Evolutionary conservation across 2,888 invertebrate species (phyloP), one percentile per base, ranked within the genome.

Genomic region (Beris morrisii): DNA sequence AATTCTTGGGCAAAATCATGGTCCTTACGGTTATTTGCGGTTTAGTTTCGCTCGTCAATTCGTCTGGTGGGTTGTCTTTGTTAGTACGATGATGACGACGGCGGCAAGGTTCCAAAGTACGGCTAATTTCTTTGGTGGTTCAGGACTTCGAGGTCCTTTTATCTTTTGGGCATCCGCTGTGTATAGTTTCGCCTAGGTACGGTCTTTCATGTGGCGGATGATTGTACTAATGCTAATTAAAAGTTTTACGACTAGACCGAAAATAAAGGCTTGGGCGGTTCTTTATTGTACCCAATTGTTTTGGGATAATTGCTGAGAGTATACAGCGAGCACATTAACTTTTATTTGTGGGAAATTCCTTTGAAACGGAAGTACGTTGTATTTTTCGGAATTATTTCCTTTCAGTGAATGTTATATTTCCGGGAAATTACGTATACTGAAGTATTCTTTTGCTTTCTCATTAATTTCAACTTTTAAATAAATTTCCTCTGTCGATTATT

Each of bases 1-100:
- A 52, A 67, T 53, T 63, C 56, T 52, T 69, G 67, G 66, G 65
- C 66, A 66, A 68, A 68, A 70, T 69, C 70, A 64, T 65, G 64
- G 68, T 53, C 64, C 52, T 50, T 54, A 63, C 61, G 61, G 67
- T 63, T 69, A 67, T 66, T 68, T 59, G 69, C 61, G 65, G 65
- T 61, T 52, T 52, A 61, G 61, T 61, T 61, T 61, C 50, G 52
- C 50, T 38, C 22, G 28, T 59, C 11, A 32, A 50, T 7, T 15
- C 15, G 15, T 11, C 43, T 43, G 50, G 32, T 22, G 50, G 61
- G 53, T 31, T 53, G 4, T 12, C 46, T 58, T 22, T 61, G 52
- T 61, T 61, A 50, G 61, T 38, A 61, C 61, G 50, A 50, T 9
- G 9, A 38, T 9, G 38, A 38, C 38, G 38, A 38, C 38, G 9